These are phyloP conservation scores for Hemibagrus guttatus DNA, from an alignment of 2,797 vertebrate genomes.

Conservation along the genomic window DNA sequence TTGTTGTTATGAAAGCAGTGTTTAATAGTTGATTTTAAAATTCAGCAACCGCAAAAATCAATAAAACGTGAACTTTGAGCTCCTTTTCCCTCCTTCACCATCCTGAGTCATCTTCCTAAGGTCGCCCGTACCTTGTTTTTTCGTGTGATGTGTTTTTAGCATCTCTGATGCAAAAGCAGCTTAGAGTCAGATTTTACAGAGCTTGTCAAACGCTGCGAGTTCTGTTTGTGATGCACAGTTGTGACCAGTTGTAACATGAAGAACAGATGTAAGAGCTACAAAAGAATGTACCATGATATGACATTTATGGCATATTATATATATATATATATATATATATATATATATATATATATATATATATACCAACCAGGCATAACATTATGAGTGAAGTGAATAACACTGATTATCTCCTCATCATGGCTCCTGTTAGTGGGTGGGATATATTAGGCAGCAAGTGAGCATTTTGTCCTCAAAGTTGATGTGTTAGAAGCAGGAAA, in stretches of 20 bases:
- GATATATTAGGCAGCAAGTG: too few relatives aligned
- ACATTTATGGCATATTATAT: too few relatives aligned
- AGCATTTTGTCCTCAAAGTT: too few relatives aligned
- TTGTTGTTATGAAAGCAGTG: background rate
- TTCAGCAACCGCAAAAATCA: background rate
- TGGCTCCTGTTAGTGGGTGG: too few relatives aligned
- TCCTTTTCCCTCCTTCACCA: conserved; percentile 3
- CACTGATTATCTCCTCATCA: too few relatives aligned
- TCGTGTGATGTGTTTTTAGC: background rate
- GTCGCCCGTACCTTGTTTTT: background rate
- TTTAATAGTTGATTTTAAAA: background rate
- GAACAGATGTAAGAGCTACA: too few relatives aligned
- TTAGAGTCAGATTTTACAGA: background rate
- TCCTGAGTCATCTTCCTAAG: conserved; percentile 15
- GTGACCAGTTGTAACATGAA: conserved; percentile 4
- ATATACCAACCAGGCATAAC: too few relatives aligned
- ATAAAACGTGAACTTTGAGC: background rate
- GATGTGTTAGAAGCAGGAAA: too few relatives aligned
- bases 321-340: too few relatives aligned
- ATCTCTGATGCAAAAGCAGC: background rate
- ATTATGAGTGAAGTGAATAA: too few relatives aligned
- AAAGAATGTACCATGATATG: too few relatives aligned
- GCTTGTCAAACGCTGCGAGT: background rate
- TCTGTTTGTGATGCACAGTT: background rate
- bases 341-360: too few relatives aligned